phyloP scores from a whole-genome alignment of 1,140 invertebrate genomes.

The Conus betulinus region DNA sequence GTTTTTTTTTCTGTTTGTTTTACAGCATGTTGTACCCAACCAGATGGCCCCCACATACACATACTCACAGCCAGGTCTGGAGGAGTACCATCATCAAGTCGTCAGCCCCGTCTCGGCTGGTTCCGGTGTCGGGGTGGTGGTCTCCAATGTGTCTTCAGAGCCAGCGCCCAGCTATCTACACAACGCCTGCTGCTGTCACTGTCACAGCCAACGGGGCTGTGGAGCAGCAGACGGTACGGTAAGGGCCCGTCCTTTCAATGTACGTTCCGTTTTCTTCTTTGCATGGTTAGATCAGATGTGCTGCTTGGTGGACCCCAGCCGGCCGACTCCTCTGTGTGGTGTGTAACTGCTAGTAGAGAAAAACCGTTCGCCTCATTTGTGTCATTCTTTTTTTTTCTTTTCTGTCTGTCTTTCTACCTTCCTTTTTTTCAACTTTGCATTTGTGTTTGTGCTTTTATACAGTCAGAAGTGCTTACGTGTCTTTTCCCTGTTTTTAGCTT shows the following conservation, averaged over 20 bases:
- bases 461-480: no score
- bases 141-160: slow-evolving; percentile 45
- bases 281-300: slow-evolving; percentile 42
- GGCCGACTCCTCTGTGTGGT: not conserved
- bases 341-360: not conserved
- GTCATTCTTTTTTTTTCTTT: not conserved
- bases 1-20: slow-evolving; percentile 38
- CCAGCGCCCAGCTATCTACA: slow-evolving; percentile 51
- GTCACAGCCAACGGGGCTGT: slow-evolving; percentile 77
- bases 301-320: slow-evolving; percentile 23
- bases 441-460: no score
- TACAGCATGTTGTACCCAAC: slow-evolving; percentile 96
- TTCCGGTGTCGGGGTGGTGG: slow-evolving; percentile 67
- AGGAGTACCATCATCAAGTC: slow-evolving; percentile 66
- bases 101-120: slow-evolving; percentile 56
- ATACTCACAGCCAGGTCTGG: slow-evolving; percentile 80
- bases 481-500: no score
- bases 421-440: not conserved
- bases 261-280: slow-evolving; percentile 48
- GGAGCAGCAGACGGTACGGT: slow-evolving; percentile 76
- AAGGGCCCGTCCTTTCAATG: slow-evolving; percentile 62
- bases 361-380: not conserved
- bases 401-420: not conserved
- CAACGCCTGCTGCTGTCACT: slow-evolving; percentile 74
- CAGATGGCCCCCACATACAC: slow-evolving; percentile 89